Percentiles rank a stretch among this genome's conserved stretches.
Conservation (phyloP, 2,113 vertebrate species). For the Rhinolophus sinicus region DNA sequence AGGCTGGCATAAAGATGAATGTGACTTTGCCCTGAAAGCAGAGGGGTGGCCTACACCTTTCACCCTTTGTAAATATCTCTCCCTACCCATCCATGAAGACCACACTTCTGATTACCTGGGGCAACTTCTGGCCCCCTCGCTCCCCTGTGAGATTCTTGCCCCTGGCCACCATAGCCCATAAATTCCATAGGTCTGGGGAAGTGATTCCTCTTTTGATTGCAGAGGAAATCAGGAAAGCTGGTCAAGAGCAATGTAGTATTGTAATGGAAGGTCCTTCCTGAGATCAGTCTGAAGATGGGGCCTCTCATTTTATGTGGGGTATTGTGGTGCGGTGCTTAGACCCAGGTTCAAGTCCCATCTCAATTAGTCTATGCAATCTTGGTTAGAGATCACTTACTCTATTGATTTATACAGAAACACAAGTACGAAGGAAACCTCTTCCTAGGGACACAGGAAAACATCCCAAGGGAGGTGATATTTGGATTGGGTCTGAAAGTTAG, state of each 20-base stretch:
- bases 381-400: background rate
- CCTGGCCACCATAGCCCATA: background rate
- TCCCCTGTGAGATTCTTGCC: background rate
- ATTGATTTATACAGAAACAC: background rate
- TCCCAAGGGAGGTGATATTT: background rate
- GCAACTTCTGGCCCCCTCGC: background rate
- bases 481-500: background rate
- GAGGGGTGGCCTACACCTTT: background rate
- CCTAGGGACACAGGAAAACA: background rate
- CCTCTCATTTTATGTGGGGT: background rate
- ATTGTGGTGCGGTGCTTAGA: background rate
- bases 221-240: background rate
- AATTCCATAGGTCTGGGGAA: background rate
- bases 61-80: background rate
- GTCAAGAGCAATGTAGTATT: background rate
- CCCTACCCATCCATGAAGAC: background rate
- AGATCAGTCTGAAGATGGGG: background rate
- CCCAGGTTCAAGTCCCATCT: background rate
- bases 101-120: background rate
- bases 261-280: background rate
- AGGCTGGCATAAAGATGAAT: background rate
- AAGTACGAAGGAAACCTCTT: background rate
- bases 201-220: background rate
- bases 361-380: background rate
- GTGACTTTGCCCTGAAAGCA: background rate